Base-by-base conservation (phyloP, 1,140 invertebrate genomes). In the Heliothis virescens region DNA sequence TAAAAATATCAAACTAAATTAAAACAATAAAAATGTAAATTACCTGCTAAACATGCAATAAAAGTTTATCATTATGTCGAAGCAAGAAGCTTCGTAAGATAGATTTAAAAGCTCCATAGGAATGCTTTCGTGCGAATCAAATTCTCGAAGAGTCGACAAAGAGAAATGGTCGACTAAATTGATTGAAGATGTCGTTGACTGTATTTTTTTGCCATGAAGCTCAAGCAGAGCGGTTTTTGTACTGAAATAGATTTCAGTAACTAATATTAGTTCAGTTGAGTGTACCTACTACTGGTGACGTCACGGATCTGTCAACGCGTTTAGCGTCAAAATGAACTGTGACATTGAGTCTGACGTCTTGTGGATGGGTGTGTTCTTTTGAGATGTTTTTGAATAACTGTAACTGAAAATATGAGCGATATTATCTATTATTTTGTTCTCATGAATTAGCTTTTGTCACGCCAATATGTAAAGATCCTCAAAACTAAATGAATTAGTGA, bases 171-270 rank as follows among this genome's bases (percentile, higher is more conserved):
- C n/a, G 10, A 62, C 10, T 62, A 41, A 60, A 60, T 60, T 59
- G 16, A 74, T 50, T 16, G 12, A 74, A 41, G 57, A 57, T 75
- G 72, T 75, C 72, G 26, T 75, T 75, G 72, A 75, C 57, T 62
- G 34, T 41, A 16, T 11, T 60, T 75, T 75, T 75, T 59, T n/a
- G 9, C 4, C 16, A 47, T 7, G 18, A 16, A 65, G 9, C 5
- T 41, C 2, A 41, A 18, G 9, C 9, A 65, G 16, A 65, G n/a
- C 15, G 4, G 1, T 10, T 63, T 62, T 34, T 11, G 26, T 62
- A n/a, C 34, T 65, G 34, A 41, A 63, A 63, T 63, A 63, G 15
- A 47, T 11, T 65, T 48, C 34, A 16, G 7, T 47, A n/a, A 63
- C 62, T 65, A 65, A 65, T 65, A 65, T 16, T 65, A 48, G 62